phyloP scores from a whole-genome alignment of 2,888 invertebrate species.

The Sicus ferrugineus region DNA sequence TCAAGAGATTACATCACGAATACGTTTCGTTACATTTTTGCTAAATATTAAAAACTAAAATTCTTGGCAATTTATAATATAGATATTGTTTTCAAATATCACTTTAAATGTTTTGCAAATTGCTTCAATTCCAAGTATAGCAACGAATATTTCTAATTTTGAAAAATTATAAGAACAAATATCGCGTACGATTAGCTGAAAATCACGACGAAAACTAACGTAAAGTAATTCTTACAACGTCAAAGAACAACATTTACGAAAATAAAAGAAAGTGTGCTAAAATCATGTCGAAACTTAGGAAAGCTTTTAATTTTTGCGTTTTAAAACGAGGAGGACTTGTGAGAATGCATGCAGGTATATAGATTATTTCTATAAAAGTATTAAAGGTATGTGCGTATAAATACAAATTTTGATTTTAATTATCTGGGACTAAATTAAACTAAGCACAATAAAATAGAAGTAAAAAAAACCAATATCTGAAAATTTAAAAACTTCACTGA shows the following conservation, averaged over 20 bases:
- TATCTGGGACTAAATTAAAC: no score
- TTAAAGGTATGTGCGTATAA: no score
- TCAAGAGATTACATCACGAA: constrained; percentile 19
- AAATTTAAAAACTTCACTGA: no score
- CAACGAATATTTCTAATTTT: background rate
- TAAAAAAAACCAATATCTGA: background rate
- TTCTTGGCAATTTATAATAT: background rate
- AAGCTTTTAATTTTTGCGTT: background rate
- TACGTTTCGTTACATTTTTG: background rate
- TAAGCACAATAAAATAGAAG: no score
- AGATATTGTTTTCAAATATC: background rate
- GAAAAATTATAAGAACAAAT: background rate
- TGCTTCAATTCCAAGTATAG: background rate
- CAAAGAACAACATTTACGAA: constrained; percentile 1
- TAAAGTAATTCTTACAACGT: background rate
- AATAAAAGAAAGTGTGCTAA: background rate
- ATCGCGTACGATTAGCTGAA: background rate
- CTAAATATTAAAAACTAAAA: background rate
- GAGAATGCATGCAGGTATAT: no score
- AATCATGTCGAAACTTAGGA: constrained; percentile 8
- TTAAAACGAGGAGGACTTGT: no score
- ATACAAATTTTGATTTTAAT: no score
- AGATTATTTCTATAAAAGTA: no score
- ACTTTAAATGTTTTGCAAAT: background rate
- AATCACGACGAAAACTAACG: constrained; percentile 21